Percentiles rank a stretch among this genome's conserved stretches.
These are phyloP conservation scores for Diachasmimorpha longicaudata DNA, from an alignment of 1,140 invertebrate genomes.

Conservation along the genomic window DNA sequence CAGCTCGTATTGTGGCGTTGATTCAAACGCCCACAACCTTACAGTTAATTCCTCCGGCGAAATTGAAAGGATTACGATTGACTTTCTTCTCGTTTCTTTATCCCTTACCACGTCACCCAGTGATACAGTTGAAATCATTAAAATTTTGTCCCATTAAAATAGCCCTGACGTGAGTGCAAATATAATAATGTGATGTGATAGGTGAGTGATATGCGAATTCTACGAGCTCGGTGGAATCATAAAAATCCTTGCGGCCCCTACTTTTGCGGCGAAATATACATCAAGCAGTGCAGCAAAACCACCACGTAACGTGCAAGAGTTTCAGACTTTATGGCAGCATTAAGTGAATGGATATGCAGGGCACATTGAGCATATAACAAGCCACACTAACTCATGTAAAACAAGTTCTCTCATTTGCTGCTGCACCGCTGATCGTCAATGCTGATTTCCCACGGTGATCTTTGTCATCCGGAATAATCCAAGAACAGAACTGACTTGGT, in stretches of 20 bases:
- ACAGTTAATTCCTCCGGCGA: constrained; percentile 11
- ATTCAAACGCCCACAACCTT: constrained; percentile 15
- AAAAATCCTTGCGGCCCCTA: background rate
- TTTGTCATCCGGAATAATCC: background rate
- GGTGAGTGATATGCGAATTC: background rate
- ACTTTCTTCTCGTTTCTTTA: constrained; percentile 10
- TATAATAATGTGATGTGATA: background rate
- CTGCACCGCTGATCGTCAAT: background rate
- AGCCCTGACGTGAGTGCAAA: background rate
- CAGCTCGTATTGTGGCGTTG: constrained; percentile 16
- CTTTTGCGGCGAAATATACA: background rate
- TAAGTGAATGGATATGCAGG: background rate
- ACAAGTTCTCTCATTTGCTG: background rate
- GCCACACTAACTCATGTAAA: background rate
- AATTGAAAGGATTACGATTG: constrained; percentile 22
- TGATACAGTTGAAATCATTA: background rate
- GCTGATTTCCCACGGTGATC: constrained; percentile 17
- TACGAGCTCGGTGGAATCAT: background rate
- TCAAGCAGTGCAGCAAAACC: background rate
- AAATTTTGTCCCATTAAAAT: background rate
- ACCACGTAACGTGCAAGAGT: background rate
- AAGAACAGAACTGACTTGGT: background rate
- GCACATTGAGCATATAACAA: background rate
- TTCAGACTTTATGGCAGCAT: background rate
- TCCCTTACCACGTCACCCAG: background rate